Evolutionary conservation across 2,888 invertebrate genomes (phyloP).

Genomic region (Pediacus dermestoides): DNA sequence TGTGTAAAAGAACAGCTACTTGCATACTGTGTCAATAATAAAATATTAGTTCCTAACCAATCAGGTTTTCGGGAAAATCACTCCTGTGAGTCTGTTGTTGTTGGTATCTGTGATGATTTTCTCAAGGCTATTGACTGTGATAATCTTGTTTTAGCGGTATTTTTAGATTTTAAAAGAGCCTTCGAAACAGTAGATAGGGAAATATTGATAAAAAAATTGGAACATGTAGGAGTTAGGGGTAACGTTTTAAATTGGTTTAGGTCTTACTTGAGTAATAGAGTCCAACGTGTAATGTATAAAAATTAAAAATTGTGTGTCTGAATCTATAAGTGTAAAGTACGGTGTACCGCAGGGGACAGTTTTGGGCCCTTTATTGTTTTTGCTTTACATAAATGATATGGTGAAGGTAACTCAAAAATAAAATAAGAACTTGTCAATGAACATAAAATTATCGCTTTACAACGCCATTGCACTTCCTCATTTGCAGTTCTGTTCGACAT

Average conservation of each 20-base stretch:
- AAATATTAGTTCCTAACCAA: slow-evolving; percentile 8
- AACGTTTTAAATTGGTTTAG: slow-evolving; percentile 4
- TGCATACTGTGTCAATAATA: neutral
- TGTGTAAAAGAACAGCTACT: slow-evolving; percentile 5
- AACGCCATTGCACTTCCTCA: too few relatives aligned
- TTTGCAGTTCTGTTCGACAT: too few relatives aligned
- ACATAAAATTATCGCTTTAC: too few relatives aligned
- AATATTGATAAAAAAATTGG: slow-evolving; percentile 2
- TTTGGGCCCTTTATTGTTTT: too few relatives aligned
- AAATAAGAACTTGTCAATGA: too few relatives aligned
- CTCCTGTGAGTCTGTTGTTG: neutral
- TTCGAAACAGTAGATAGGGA: slow-evolving; percentile 3
- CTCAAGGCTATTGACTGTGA: neutral
- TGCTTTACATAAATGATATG: too few relatives aligned
- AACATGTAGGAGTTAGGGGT: neutral
- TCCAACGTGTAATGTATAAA: neutral
- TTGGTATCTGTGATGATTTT: neutral
- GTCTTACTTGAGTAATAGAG: neutral
- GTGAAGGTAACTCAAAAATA: too few relatives aligned
- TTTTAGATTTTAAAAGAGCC: slow-evolving; percentile 5
- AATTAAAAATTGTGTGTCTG: too few relatives aligned
- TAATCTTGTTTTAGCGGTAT: neutral
- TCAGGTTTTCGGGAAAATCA: slow-evolving; percentile 8
- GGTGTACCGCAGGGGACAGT: too few relatives aligned
- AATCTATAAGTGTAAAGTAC: too few relatives aligned